Evolutionary conservation across 2,797 vertebrate species (phyloP), one percentile per base, ranked within the genome.

Genomic region (Telmatherina bonti): DNA sequence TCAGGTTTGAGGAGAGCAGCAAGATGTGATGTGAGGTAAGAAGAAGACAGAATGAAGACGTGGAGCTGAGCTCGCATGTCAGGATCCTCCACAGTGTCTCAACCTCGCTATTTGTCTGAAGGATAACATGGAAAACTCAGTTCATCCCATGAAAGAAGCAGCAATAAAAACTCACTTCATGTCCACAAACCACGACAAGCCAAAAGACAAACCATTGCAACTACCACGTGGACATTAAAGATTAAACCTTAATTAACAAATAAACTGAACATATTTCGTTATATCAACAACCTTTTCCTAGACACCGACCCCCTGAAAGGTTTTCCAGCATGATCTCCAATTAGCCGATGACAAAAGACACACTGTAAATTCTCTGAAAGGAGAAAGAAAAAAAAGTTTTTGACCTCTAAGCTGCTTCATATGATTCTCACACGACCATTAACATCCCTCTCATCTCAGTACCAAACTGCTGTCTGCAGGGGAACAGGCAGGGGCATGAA

Each of bases 371-470:
- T 70, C 56, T 73, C 35, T 36, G 6, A 7, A 4, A 38, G 31
- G 26, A 56, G 33, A 36, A 29, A 13, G 13, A 27, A 51, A 31
- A 49, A 41, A 0, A n/a, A 13, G 29, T 18, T 68, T 67, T 18
- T 70, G 78, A 76, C 91, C 91, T 86, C 84, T 92, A 93, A 95
- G 94, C 92, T 84, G 88, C 76, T 90, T 93, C 96, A 96, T 94
- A 94, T 96, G 96, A 96, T 92, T 85, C 88, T 91, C 94, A 95
- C 92, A 89, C 69, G 92, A 90, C 88, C 62, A 47, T 62, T 67
- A 78, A 60, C 63, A 66, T 81, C 73, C 33, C n/a, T 43, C 70
- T 78, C 70, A 59, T 79, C 7, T 43, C 59, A 55, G 68, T 53
- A 70, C 62, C 31, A 65, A 56, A 52, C 66, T 2, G 10, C 45